Base-by-base conservation (phyloP, 2,113 vertebrate genomes). In the Solenodon paradoxus region DNA sequence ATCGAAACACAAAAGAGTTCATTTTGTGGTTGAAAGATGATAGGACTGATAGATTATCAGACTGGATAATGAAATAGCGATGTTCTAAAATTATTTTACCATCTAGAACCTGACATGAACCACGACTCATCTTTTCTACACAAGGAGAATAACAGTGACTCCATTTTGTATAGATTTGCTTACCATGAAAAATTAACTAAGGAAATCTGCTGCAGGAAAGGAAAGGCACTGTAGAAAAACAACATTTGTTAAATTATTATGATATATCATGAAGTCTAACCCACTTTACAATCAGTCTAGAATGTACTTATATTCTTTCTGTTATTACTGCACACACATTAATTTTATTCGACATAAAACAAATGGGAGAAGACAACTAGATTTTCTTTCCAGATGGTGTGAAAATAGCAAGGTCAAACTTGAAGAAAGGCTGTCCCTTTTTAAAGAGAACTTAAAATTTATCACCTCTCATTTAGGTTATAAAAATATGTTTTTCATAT, bases 361-460 rank as follows among this genome's bases (percentile, higher is more conserved):
- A 94, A 97, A 96, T 91, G 51, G 51, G 42, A 63, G 57, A 82
- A 83, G 96, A 96, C 92, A 95, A 91, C 77, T 96, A 88, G 92
- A 97, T 97, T 97, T 97, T 96, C 95, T 97, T 97, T 96, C 96
- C 97, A 97, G 96, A 97, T 97, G 96, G 88, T 69, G 90, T 79
- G 88, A 95, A 94, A 96, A 61, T 66, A 94, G 85, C 95, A 95
- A 96, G 92, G 94, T 95, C 94, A 88, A 51, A 90, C 53, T 78
- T 94, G 95, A 95, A 96, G 84, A 95, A 93, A 97, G 81, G 55
- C 90, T 77, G 64, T 66, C 85, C 84, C 47, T 68, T 90, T 92
- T 79, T 77, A 69, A n/a, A 72, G 68, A 95, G 84, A 83, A 75
- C 72, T 90, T 90, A 57, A 95, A 91, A 96, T 96, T 92, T 96